Evolutionary conservation across 1,140 invertebrate genomes (phyloP).

Genomic region (Lordiphosa mommai): DNA sequence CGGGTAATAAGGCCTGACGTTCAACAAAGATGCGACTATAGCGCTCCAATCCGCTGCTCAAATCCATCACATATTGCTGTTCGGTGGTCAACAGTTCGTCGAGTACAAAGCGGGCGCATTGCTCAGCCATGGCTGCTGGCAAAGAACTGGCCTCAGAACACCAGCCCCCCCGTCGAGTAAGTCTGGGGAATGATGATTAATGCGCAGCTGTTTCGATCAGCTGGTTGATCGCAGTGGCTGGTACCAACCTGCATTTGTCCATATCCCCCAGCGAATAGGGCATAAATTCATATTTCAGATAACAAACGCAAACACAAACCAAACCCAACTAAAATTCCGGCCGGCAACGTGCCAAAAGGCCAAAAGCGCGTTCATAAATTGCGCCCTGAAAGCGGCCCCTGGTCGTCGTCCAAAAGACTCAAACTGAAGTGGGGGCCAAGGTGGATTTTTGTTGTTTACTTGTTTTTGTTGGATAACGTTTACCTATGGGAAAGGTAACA

Average conservation of each 20-base stretch:
- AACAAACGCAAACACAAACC: slow-evolving; percentile 25
- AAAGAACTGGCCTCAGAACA: slow-evolving; percentile 4
- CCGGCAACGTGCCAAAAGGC: slow-evolving; percentile 51
- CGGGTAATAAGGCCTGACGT: not conserved
- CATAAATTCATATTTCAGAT: slow-evolving; percentile 60
- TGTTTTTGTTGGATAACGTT: not conserved
- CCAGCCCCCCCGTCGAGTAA: not conserved
- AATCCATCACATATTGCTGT: slow-evolving; percentile 31
- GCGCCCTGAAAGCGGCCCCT: slow-evolving; percentile 40
- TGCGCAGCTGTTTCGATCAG: slow-evolving; percentile 9
- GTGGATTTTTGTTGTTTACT: slow-evolving; percentile 20
- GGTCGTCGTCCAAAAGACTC: slow-evolving; percentile 9
- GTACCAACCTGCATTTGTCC: slow-evolving; percentile 1
- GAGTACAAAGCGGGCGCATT: slow-evolving; percentile 15
- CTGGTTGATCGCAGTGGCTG: not conserved
- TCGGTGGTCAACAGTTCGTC: slow-evolving; percentile 28
- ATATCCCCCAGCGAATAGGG: not conserved
- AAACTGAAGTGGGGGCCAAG: slow-evolving; percentile 16
- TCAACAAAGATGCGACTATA: slow-evolving; percentile 18
- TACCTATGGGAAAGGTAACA: too few species aligned
- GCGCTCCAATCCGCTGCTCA: slow-evolving; percentile 7
- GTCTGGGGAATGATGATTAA: slow-evolving; percentile 1
- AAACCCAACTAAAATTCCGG: slow-evolving; percentile 30
- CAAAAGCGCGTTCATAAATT: slow-evolving; percentile 66
- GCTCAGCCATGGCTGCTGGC: slow-evolving; percentile 6